Percentiles rank a stretch among this genome's conserved stretches.
These are phyloP conservation scores for Nudaria mundana DNA, from an alignment of 2,888 invertebrate species.

Conservation along the genomic window DNA sequence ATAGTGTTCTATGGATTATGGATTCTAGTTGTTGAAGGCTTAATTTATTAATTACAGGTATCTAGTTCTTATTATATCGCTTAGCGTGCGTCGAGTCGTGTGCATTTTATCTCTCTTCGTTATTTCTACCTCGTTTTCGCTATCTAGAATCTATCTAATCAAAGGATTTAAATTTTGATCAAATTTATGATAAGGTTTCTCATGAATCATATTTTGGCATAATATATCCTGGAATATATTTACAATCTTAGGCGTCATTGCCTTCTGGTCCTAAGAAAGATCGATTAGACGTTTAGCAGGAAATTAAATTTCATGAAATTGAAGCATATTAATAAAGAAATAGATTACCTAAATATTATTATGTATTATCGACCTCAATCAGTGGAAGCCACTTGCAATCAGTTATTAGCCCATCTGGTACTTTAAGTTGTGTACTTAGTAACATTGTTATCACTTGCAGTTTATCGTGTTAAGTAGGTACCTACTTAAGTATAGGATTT, in stretches of 20 bases:
- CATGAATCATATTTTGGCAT: not conserved
- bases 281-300: too few relatives aligned
- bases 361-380: not conserved
- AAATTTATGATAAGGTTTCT: not conserved
- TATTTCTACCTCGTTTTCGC: not conserved
- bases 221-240: not conserved
- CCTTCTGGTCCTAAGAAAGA: too few relatives aligned
- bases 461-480: too few relatives aligned
- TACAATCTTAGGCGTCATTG: too few relatives aligned
- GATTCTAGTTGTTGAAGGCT: not conserved
- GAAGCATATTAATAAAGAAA: not conserved
- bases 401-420: not conserved
- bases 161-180: not conserved
- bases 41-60: slow-evolving; percentile 19
- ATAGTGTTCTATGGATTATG: too few relatives aligned
- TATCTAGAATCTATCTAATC: slow-evolving; percentile 1
- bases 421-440: not conserved
- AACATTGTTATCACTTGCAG: not conserved
- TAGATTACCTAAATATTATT: too few relatives aligned
- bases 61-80: slow-evolving; percentile 20
- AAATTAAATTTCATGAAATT: not conserved
- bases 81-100: slow-evolving; percentile 6
- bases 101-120: not conserved
- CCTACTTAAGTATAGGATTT: not conserved
- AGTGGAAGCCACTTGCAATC: not conserved